Base-by-base conservation (phyloP, 2,113 vertebrate species). In the Rhipidura dahli region DNA sequence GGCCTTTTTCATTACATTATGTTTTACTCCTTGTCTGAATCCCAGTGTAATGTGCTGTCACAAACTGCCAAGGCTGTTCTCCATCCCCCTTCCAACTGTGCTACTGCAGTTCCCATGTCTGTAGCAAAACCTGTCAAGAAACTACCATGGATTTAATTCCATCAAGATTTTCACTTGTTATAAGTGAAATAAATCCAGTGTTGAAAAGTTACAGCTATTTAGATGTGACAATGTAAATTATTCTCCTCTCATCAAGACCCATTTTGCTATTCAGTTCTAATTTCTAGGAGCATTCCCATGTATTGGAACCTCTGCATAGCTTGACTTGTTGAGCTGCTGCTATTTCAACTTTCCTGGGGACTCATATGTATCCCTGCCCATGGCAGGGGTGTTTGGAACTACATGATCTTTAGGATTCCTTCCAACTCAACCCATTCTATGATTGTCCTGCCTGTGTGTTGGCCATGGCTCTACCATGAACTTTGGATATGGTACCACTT, bases 71-170 rank as follows among this genome's bases (percentile, higher is more conserved):
- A 33, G 60, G 39, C 66, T 26, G 50, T 49, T 76, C 57, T 80
- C 42, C 23, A 1, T 63, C 54, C 0, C 0, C 33, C 68, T 90
- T 63, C 27, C 1, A 9, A 15, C 47, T 1, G 2, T 54, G 63
- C 56, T 73, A 11, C 75, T 70, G 90, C 56, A 51, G 13, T 59
- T 76, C 27, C 24, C 0, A 0, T n/a, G 37, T 57, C 92, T 6
- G 1, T 64, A 61, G 53, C 50, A 57, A 81, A 93, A 69, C n/a
- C 45, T 69, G 63, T 66, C 27, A 65, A 54, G 59, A 88, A 90
- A 35, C 30, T 30, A 23, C 15, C 23, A 16, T 35, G 51, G 27
- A 60, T 90, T 87, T 70, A 73, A 51, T 75, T 88, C 72, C 8
- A 20, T 56, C 8, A n/a, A 54, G 61, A 28, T 80, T 61, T n/a